Conservation (phyloP, 2,888 invertebrate genomes). For the Brenthis hecate region DNA sequence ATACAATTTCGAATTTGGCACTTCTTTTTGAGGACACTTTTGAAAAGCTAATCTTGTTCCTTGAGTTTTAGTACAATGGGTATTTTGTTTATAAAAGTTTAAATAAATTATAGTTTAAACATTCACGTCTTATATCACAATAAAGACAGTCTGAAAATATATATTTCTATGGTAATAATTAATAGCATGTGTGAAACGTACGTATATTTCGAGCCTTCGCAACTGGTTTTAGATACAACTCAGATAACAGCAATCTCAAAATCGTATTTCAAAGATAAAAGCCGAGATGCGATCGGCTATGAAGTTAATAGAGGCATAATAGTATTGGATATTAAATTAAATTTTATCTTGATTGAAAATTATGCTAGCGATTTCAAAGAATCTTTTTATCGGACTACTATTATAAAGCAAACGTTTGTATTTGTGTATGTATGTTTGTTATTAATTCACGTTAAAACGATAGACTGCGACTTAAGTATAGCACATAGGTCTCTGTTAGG, state of each 20-base stretch:
- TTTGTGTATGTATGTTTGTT: no score
- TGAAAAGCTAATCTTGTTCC: no score
- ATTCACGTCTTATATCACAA: no score
- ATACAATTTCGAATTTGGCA: no score
- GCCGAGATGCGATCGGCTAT: constrained; percentile 8
- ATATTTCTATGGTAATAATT: not conserved
- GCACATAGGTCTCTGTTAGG: no score
- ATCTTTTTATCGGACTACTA: not conserved
- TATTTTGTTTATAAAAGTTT: no score
- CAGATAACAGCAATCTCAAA: constrained; percentile 48
- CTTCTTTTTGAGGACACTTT: no score
- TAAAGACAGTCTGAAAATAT: not conserved
- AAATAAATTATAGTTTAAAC: no score
- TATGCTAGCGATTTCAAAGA: not conserved
- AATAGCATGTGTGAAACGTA: not conserved
- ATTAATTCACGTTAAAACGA: no score
- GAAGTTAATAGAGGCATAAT: constrained; percentile 25
- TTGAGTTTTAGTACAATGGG: no score
- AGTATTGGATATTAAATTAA: constrained; percentile 34
- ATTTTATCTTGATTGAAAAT: not conserved
- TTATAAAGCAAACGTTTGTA: not conserved
- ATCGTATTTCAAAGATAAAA: constrained; percentile 28
- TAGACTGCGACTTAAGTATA: no score
- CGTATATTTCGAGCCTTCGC: not conserved
- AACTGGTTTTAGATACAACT: constrained; percentile 39